Base-by-base conservation (phyloP, 1,140 invertebrate genomes). In the Arion vulgaris region DNA sequence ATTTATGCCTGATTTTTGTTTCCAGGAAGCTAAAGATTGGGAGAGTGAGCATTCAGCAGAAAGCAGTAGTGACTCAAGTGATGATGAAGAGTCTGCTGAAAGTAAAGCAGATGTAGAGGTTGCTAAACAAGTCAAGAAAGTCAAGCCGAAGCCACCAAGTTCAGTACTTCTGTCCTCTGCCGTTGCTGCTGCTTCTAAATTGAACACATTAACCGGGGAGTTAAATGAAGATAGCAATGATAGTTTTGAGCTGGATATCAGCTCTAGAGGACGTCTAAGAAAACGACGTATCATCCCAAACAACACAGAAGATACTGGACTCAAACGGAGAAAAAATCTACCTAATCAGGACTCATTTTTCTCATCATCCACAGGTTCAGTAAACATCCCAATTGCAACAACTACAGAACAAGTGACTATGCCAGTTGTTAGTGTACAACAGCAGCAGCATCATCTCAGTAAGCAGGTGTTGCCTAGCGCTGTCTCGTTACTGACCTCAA, bases 231-330 rank as follows among this genome's bases (percentile, higher is more conserved):
- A 77, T 75, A 84, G 28, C 68, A 74, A 28, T 74, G 82, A 76
- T 68, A 75, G 62, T 38, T 82, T 85, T 72, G 86, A 88, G 26
- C 72, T 83, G 26, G 89, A 91, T 83, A 84, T 90, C 13, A 91
- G 90, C 85, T 86, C 87, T 1, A 81, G 90, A 39, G 91, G 91
- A 28, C 71, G 91, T 15, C 80, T 91, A n/a, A 73, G 91, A 53
- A 91, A 91, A 80, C 80, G 91, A 4, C 57, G 91, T 32, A 82
- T 90, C 38, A 91, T 91, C 75, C 89, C 89, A 28, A 90, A 91
- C 74, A 91, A 91, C 80, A 85, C 84, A 13, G 89, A 91, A 74
- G 88, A 90, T 68, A 82, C 85, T 36, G 73, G 83, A 9, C 81
- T 85, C 17, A 82, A 84, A 36, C 89, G 89, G 79, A 88, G 87